Evolutionary conservation across 2,888 invertebrate species (phyloP).

Genomic region (Amphipyra tragopoginis): DNA sequence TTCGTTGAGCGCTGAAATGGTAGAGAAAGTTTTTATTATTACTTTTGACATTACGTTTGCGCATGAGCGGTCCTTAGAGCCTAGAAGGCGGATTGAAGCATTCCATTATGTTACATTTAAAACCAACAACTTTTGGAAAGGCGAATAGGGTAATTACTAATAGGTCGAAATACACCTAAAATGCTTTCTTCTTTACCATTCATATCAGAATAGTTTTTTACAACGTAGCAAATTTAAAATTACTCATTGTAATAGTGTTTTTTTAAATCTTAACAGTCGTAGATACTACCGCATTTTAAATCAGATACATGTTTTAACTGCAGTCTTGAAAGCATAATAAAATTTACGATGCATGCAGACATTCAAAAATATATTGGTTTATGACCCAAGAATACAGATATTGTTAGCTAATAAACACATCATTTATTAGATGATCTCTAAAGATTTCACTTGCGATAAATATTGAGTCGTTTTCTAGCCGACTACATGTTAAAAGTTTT

Average conservation of each 20-base stretch:
- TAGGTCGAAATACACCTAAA: no score
- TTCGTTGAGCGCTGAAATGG: constrained; percentile 87
- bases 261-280: constrained; percentile 16
- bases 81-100: no score
- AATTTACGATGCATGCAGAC: constrained; percentile 65
- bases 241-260: not conserved
- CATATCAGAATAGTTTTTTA: no score
- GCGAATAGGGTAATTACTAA: no score
- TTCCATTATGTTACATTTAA: no score
- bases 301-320: constrained; percentile 58
- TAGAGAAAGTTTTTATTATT: constrained; percentile 3
- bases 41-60: not conserved
- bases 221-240: not conserved
- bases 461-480: no score
- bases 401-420: constrained; percentile 29
- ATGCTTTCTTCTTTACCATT: no score
- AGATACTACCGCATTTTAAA: constrained; percentile 50
- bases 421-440: not conserved
- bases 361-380: constrained; percentile 59
- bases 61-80: no score
- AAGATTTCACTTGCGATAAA: no score
- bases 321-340: constrained; percentile 62
- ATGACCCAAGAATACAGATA: constrained; percentile 48
- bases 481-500: no score
- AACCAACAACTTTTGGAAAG: no score